Evolutionary conservation across 2,113 vertebrate species (phyloP), one percentile per base, ranked within the genome.

Genomic region (Cyanoramphus novaezelandiae): DNA sequence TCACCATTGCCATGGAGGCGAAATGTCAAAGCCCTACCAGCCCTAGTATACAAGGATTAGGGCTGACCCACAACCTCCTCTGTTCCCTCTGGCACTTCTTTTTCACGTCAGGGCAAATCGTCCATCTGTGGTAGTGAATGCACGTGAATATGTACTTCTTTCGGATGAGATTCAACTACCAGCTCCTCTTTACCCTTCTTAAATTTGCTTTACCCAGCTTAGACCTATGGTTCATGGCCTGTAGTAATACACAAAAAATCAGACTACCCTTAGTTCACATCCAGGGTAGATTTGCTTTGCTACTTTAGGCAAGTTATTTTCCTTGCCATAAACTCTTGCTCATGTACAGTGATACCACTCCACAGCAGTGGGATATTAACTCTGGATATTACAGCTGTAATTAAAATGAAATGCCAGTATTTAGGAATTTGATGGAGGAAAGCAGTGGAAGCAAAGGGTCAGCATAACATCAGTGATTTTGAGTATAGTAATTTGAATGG

Each of bases 381-480:
- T 59, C 37, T 41, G 76, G 6, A 8, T 76, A 17, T 68, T 37
- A 78, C 19, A 60, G 19, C 23, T 55, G 28, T 3, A 4, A 70
- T 44, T 52, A 65, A 15, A 52, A 43, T 15, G 12, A 68, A 88
- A 62, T 44, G 16, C 9, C 1, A 4, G 2, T 37, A 43, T 62
- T 72, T 25, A 68, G 53, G 41, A 62, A 39, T 74, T 53, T 55
- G 13, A 21, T 79, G 60, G 24, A 55, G 27, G 9, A 79, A 15
- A 4, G 13, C 16, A 49, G 18, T 80, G 39, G 25, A 18, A 78
- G 21, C 20, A 59, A 78, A 79, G 18, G 53, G 37, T 47, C 31
- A 33, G 7, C n/a, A 25, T 53, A 46, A 53, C 0, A 0, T 8
- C 23, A 53, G n/a, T 6, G n/a, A 4, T 39, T 57, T 33, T 64